phyloP scores from a whole-genome alignment of 35 echinoderm and acorn worm genomes.

The Heliocidaris erythrogramma region DNA sequence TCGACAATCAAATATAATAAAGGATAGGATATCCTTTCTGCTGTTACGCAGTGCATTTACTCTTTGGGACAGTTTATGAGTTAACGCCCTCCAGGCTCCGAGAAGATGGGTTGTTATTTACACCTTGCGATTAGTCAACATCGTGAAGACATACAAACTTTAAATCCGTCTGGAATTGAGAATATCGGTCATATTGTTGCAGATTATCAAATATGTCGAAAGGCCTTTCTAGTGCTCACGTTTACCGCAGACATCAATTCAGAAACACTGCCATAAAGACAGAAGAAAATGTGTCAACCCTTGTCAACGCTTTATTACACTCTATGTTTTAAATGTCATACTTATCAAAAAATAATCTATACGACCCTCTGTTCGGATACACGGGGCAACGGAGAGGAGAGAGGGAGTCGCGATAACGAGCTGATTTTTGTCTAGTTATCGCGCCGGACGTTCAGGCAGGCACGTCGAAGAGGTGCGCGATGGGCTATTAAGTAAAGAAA shows the following conservation, averaged over 20 bases:
- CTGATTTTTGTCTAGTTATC: background rate
- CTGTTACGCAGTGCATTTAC: background rate
- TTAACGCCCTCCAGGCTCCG: too few relatives aligned
- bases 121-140: too few relatives aligned
- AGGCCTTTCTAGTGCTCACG: too few relatives aligned
- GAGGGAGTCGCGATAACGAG: background rate
- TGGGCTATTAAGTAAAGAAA: slow-evolving; percentile 13
- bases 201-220: too few relatives aligned
- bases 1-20: too few relatives aligned
- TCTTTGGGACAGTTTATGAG: background rate
- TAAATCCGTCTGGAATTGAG: too few relatives aligned
- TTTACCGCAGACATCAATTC: too few relatives aligned
- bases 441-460: background rate
- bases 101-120: too few relatives aligned
- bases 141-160: too few relatives aligned
- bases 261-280: background rate
- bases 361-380: background rate
- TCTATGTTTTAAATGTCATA: background rate
- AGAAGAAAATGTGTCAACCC: background rate
- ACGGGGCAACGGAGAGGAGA: background rate
- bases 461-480: background rate
- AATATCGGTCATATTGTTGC: too few relatives aligned
- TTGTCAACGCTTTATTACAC: background rate
- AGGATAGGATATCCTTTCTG: too few relatives aligned
- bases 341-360: background rate